Evolutionary conservation across 2,888 invertebrate genomes (phyloP).

Genomic region (Nebria brevicollis): DNA sequence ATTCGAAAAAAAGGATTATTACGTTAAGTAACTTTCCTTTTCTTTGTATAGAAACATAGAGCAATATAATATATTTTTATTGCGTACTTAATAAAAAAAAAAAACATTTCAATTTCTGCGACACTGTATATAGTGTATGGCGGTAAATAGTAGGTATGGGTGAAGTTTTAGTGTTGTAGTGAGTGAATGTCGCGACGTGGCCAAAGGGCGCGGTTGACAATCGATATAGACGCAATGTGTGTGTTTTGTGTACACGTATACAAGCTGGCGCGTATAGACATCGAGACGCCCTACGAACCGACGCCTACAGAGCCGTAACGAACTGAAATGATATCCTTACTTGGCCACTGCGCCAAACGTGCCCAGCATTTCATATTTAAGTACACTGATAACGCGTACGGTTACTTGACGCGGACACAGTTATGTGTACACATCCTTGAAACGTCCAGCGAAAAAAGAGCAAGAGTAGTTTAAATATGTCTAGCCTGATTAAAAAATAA

Average conservation of each 20-base stretch:
- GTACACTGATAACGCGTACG: no score
- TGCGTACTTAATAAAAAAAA: no score
- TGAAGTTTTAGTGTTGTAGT: not conserved
- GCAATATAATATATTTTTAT: no score
- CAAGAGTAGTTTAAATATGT: no score
- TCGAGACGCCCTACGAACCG: conserved; percentile 13
- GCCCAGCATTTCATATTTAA: not conserved
- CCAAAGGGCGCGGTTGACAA: conserved; percentile 23
- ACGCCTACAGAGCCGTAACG: conserved; percentile 15
- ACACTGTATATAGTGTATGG: not conserved
- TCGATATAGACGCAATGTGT: conserved; percentile 15
- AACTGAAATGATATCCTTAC: not conserved
- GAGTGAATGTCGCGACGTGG: conserved; percentile 15
- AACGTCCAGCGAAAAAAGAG: no score
- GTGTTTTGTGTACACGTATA: not conserved
- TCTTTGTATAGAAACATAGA: no score
- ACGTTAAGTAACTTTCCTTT: no score
- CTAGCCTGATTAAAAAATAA: no score
- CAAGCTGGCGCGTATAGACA: not conserved
- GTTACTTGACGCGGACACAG: no score
- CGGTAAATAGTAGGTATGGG: not conserved
- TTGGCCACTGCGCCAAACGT: no score
- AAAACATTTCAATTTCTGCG: not conserved
- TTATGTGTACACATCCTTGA: no score
- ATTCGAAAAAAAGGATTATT: no score